Evolutionary conservation across 2,888 invertebrate species (phyloP), one percentile per base, ranked within the genome.

Genomic region (Zele albiditarsus): DNA sequence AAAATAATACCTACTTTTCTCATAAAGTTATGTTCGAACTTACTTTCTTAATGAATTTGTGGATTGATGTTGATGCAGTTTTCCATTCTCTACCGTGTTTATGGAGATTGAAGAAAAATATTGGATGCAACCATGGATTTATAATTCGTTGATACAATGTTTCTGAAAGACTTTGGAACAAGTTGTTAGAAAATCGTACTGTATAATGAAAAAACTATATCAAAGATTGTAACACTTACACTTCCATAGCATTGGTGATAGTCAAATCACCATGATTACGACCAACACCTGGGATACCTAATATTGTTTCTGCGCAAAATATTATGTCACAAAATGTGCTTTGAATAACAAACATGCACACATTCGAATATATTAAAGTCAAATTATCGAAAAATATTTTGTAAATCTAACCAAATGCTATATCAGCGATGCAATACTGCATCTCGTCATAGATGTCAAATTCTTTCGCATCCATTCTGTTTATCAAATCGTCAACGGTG

Each of bases 401-500:
- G n/a, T 2, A 31, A 6, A 31, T 27, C 60, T 60, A 6, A 71
- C 70, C 60, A 14, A 60, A 71, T 42, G 38, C 38, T 58, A 60
- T 33, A 42, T 60, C 38, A 0, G 60, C 70, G 1, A 58, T 23
- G 8, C 42, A 71, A 27, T 14, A 23, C 16, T 71, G 20, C 4
- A 31, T 62, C n/a, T 28, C 60, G 6, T 62, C 46, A n/a, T 27
- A 27, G 27, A 71, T 46, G 62, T 71, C 71, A 28, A 71, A 62
- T 46, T 71, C 71, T 14, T 27, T 46, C 5, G 1, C 10, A n/a
- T n/a, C n/a, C 5, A 46, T 3, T 62, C 46, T 62, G 27, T 23
- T 25, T 27, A 3, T 20, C 12, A 71, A 10, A 10, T 14, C n/a
- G 1, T 27, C 28, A 3, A 62, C n/a, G 16, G 8, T 28, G 5